Base-by-base conservation (phyloP, 2,888 invertebrate genomes). In the Lycaena phlaeas region DNA sequence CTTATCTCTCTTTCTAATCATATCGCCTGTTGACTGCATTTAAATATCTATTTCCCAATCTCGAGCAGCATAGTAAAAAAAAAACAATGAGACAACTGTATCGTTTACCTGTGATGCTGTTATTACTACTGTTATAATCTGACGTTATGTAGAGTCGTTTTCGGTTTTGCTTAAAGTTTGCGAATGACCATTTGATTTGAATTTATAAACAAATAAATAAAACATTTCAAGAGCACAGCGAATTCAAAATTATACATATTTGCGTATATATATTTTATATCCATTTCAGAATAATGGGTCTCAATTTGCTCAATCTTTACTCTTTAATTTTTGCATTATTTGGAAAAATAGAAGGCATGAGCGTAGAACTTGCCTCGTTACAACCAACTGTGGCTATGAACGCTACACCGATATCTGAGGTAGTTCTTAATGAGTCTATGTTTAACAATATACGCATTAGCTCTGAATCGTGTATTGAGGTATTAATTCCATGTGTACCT, bases 261-360 rank as follows among this genome's bases (percentile, higher is more conserved):
- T n/a, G n/a, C n/a, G n/a, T n/a, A n/a, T n/a, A n/a, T n/a, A n/a
- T n/a, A 34, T 22, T 34, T 34, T 22, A 9, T n/a, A 9, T 27
- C 4, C 9, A 11, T 88, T 88, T 42, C 85, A 96, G 98, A 64
- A 97, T 98, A 41, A 95, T 98, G 92, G 88, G 94, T 25, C 82
- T 98, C 41, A 97, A 98, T 84, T 87, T 98, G 50, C 86, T 98
- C 48, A 98, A 97, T 75, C 87, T 98, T 55, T 97, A 97, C 71
- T 96, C 98, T 0, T 76, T 98, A 45, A 96, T 97, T 68, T 92
- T 97, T 64, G 96, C 97, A 0, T 86, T 95, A 46, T 96, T 97
- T 66, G 91, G 89, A 51, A 96, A 96, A 86, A 95, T 98, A 48
- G 87, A 88, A 54, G 88, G 88, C 31, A 95, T 95, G 91, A 87